phyloP scores from a whole-genome alignment of 2,888 invertebrate genomes.

The Drosophila putrida region DNA sequence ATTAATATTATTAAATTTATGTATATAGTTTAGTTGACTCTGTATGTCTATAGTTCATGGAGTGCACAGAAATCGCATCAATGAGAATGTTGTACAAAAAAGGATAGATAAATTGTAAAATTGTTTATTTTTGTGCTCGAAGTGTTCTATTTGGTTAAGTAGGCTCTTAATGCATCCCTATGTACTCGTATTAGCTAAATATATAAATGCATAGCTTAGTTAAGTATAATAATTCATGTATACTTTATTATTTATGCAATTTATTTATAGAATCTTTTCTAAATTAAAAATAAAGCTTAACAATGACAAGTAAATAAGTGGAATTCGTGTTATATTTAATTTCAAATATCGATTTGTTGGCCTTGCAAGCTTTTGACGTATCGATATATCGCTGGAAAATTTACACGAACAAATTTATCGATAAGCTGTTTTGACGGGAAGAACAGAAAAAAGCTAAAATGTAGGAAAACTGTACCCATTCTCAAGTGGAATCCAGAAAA shows the following conservation, averaged over 20 bases:
- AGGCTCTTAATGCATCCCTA: conserved; percentile 52
- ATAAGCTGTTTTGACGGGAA: background rate
- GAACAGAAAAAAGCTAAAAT: background rate
- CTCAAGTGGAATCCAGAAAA: too few relatives aligned
- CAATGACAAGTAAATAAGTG: conserved; percentile 13
- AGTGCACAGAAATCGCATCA: conserved; percentile 38
- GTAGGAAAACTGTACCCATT: too few relatives aligned
- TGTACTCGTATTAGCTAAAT: conserved; percentile 71
- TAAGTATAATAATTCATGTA: conserved; percentile 60
- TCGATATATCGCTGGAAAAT: conserved; percentile 11
- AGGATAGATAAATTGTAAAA: conserved; percentile 16
- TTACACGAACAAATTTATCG: conserved; percentile 16
- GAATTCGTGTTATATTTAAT: background rate
- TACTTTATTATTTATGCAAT: conserved; percentile 73
- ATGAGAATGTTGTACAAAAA: conserved; percentile 48
- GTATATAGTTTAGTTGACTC: conserved; percentile 66
- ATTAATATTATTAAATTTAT: conserved; percentile 38
- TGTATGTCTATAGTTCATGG: conserved; percentile 49
- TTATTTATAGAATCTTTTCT: conserved; percentile 58
- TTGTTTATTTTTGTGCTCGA: conserved; percentile 35
- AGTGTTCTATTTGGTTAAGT: conserved; percentile 60
- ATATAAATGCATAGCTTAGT: conserved; percentile 53
- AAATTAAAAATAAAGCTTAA: conserved; percentile 67
- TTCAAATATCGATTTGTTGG: conserved; percentile 6
- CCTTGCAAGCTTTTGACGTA: background rate